These are phyloP conservation scores for Pseudomyrmex gracilis DNA, from an alignment of 1,140 invertebrate species.

Conservation along the genomic window DNA sequence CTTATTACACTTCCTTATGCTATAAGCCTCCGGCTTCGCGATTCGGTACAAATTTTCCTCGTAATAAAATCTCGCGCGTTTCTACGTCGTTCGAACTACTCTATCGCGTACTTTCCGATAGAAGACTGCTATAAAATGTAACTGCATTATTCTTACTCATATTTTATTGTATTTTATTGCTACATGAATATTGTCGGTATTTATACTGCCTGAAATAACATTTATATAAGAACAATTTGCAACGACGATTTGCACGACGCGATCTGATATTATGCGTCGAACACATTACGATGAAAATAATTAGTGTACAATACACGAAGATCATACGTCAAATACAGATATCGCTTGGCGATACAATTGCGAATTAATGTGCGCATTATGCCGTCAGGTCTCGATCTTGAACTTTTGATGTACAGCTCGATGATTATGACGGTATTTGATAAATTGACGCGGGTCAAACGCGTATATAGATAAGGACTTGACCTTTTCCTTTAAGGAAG, in stretches of 20 bases:
- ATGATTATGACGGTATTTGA: conserved; percentile 41
- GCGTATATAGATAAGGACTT: conserved; percentile 28
- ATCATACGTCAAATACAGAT: background rate
- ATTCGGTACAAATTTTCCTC: conserved; percentile 40
- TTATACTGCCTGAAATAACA: background rate
- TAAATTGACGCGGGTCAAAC: conserved; percentile 43
- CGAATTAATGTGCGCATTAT: background rate
- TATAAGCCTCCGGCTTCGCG: conserved; percentile 5
- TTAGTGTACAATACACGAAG: background rate
- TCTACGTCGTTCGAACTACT: background rate
- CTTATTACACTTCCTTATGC: conserved; percentile 60
- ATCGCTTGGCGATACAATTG: conserved; percentile 11
- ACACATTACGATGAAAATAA: background rate
- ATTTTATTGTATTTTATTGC: background rate
- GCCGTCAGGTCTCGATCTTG: conserved; percentile 12
- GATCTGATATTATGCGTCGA: background rate
- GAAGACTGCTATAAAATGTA: background rate
- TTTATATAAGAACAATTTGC: too few relatives aligned
- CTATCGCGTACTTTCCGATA: conserved; percentile 9
- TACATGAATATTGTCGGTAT: background rate
- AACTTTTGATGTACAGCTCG: background rate
- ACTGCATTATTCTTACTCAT: too few relatives aligned
- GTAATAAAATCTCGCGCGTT: background rate
- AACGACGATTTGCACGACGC: background rate
- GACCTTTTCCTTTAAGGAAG: conserved; percentile 38